Base-by-base conservation (phyloP, 2,113 vertebrate species). In the Mystacornis crossleyi region DNA sequence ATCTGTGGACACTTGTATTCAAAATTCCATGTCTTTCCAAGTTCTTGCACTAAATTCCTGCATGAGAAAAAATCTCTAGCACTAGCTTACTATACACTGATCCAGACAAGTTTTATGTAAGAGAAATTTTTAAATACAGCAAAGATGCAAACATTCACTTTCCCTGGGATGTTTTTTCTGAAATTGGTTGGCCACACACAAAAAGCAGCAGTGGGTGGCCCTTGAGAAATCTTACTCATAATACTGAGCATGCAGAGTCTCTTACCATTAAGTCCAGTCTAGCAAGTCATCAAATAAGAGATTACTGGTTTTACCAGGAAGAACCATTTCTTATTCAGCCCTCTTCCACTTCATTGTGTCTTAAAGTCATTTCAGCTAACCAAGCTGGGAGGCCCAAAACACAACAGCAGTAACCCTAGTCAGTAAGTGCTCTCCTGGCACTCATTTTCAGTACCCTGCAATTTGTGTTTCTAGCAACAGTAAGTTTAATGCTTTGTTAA, bases 251-350 rank as follows among this genome's bases (percentile, higher is more conserved):
- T 33, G 29, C 69, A 85, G 48, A 47, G 65, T 71, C 62, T 72
- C 65, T 66, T 64, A 74, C 42, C 67, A 93, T 87, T 64, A 71
- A 72, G 92, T 82, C 88, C 58, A 88, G 90, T 92, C 85, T 73
- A 93, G 21, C 81, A 87, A 93, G 93, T 90, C 26, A 95, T 75
- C 73, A 87, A 84, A 45, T 57, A 84, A 64, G 48, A 78, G 48
- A 87, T 53, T 81, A 95, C 86, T 64, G 92, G 91, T 90, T 96
- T 82, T 80, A 79, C 91, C 71, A 96, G 91, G 66, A 97, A 75
- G 62, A 69, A 65, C 29, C 14, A 73, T 29, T 90, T 82, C 62
- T 91, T 91, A 94, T 65, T 93, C 66, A 82, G 16, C 9, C 7
- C 47, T 79, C 75, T 70, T 50, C 43, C 33, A 60, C 45, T 71